Evolutionary conservation across 2,113 vertebrate genomes (phyloP), one percentile per base, ranked within the genome.

Genomic region (Chrysemys picta): DNA sequence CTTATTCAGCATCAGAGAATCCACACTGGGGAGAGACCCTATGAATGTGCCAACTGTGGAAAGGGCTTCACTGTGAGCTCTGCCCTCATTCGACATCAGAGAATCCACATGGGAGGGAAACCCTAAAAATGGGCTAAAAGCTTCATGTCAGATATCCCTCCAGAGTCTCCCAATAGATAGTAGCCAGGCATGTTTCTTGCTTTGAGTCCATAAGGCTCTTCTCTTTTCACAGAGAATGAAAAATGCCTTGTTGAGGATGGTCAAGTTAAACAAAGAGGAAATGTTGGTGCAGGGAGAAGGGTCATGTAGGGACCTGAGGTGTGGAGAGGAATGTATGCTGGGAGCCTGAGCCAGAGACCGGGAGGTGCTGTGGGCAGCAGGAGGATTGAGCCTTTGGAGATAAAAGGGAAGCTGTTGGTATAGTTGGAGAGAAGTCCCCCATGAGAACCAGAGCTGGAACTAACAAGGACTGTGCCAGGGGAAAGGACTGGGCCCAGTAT

Each of bases 21-120:
- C 49, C 97, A 97, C 88, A 97, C 76, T 0, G 97, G 97, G 2
- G 96, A 98, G 85, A 96, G 94, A 2, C 97, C 96, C 22, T 97
- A 93, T 0, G 10, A 59, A 35, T 97, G 96, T 8, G 7, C 82
- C 0, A 8, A 80, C 49, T 97, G 97, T 5, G 95, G 97, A 2
- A 97, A 91, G 52, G 80, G 93, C 88, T 97, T 97, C 69, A 83
- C 94, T 1, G 87, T 86, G 2, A 97, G 97, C 91, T 97, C 94
- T 0, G 95, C 95, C 1, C 95, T 97, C 1, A 94, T 92, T 8
- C 88, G 94, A 87, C 97, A 97, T 65, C 93, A 87, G 85, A 95
- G 72, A 9, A 25, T 78, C 38, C 97, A 97, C 80, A 45, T 17
- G 0, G 84, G 50, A 0, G 85, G 45, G 62, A 38, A 62, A 57